phyloP scores from a whole-genome alignment of 2,113 vertebrate genomes.

The Perca schrenkii region DNA sequence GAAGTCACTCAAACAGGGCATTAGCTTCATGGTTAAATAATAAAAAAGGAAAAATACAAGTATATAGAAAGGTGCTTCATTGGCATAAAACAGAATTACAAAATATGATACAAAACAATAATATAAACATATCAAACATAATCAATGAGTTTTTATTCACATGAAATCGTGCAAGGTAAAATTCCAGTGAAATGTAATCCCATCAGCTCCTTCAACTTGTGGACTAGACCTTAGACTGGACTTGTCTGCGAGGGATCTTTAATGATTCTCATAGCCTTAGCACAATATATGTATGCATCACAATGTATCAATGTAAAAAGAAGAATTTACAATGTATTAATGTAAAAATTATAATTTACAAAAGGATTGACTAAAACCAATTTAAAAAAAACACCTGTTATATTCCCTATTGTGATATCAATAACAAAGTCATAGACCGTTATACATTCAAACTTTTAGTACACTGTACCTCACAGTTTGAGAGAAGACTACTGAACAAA shows the following conservation, averaged over 20 bases:
- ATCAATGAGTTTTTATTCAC: too few relatives aligned
- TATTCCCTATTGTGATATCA: not conserved
- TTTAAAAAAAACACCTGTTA: not conserved
- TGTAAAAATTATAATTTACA: slow-evolving; percentile 12
- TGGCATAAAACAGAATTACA: not conserved
- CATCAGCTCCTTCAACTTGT: too few relatives aligned
- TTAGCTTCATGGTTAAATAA: not conserved
- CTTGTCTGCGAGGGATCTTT: too few relatives aligned
- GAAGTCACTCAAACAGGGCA: not conserved
- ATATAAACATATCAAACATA: not conserved
- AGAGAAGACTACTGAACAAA: not conserved
- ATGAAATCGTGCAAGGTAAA: too few relatives aligned
- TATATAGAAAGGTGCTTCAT: slow-evolving; percentile 17
- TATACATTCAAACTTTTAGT: not conserved
- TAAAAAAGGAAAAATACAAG: not conserved
- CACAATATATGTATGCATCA: too few relatives aligned
- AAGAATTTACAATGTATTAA: not conserved
- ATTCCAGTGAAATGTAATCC: too few relatives aligned
- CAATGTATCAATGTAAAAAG: too few relatives aligned
- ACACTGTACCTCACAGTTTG: not conserved
- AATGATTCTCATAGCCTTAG: too few relatives aligned
- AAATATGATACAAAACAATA: slow-evolving; percentile 2
- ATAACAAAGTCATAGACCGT: not conserved
- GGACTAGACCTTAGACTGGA: too few relatives aligned
- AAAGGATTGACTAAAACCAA: not conserved